Conservation (phyloP, 92 coral and sea anemone genomes). For the Paragorgia papillata region DNA sequence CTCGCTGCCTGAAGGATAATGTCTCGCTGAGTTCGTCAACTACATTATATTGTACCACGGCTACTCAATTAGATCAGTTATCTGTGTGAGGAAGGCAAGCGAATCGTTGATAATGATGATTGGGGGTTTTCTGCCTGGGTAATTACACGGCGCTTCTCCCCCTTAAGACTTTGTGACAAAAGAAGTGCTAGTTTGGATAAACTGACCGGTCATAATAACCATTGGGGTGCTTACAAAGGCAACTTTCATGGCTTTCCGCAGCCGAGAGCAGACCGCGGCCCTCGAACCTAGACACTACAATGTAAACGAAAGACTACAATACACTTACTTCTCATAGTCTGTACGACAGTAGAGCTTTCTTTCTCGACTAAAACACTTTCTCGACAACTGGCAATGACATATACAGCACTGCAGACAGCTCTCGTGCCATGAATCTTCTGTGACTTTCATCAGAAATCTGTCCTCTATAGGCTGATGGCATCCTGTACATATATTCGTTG, state of each 20-base stretch:
- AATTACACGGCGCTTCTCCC: slow-evolving; percentile 26
- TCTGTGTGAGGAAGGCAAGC: slow-evolving; percentile 10
- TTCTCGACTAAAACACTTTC: slow-evolving; percentile 98
- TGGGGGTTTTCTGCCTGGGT: slow-evolving; percentile 20
- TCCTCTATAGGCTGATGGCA: slow-evolving; percentile 98
- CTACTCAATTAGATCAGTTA: slow-evolving; percentile 19
- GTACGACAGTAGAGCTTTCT: slow-evolving; percentile 92
- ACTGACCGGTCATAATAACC: background rate
- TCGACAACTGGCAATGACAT: slow-evolving; percentile 81
- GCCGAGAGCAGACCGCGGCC: too few species aligned
- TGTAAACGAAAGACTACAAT: too few species aligned
- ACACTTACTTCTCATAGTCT: slow-evolving; percentile 98
- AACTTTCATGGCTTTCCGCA: background rate
- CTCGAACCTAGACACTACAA: too few species aligned
- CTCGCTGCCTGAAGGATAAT: background rate
- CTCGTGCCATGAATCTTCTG: slow-evolving; percentile 99
- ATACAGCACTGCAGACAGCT: slow-evolving; percentile 97
- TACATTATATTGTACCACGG: background rate
- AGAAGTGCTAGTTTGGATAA: background rate
- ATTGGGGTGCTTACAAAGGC: slow-evolving; percentile 10
- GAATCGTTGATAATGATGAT: slow-evolving; percentile 12
- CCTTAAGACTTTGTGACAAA: background rate
- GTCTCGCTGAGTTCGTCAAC: background rate
- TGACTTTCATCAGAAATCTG: slow-evolving; percentile 98
- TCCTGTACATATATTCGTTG: slow-evolving; percentile 88